Evolutionary conservation across 2,797 vertebrate species (phyloP).

Genomic region (Gymnoscopelus microlampas): DNA sequence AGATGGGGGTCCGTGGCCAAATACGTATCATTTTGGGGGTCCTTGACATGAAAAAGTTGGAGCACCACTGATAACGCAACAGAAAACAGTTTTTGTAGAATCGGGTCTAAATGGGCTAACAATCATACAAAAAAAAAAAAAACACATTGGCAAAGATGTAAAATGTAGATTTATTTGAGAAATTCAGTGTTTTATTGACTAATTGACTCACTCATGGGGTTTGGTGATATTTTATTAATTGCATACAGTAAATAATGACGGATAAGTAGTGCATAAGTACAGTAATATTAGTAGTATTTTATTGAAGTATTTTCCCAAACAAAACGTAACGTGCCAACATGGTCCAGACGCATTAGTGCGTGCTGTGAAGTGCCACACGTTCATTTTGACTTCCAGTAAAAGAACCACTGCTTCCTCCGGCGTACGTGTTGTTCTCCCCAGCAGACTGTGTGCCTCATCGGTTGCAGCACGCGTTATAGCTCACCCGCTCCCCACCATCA

Average conservation of each 20-base stretch:
- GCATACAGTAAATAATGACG: no score
- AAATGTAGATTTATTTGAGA: neutral
- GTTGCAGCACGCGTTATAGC: constrained; percentile 44
- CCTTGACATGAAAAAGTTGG: no score
- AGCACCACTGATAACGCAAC: no score
- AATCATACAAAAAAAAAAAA: neutral
- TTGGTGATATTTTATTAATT: no score
- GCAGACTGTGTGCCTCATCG: constrained; percentile 53
- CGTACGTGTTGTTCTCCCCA: constrained; percentile 38
- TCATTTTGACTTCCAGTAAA: neutral
- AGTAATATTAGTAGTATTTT: neutral
- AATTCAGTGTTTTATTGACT: neutral
- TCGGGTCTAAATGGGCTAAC: no score
- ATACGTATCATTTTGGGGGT: no score
- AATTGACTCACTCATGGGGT: no score
- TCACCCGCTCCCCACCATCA: constrained; percentile 44
- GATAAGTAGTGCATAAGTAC: no score
- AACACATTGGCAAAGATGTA: neutral
- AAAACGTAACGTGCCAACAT: neutral
- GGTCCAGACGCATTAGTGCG: neutral
- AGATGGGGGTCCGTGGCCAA: no score
- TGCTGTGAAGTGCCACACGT: constrained; percentile 21
- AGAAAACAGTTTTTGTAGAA: no score
- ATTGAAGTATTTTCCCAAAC: neutral
- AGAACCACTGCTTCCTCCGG: neutral